phyloP scores from a whole-genome alignment of 2,113 vertebrate genomes.

The Sarotherodon lohbergeri region DNA sequence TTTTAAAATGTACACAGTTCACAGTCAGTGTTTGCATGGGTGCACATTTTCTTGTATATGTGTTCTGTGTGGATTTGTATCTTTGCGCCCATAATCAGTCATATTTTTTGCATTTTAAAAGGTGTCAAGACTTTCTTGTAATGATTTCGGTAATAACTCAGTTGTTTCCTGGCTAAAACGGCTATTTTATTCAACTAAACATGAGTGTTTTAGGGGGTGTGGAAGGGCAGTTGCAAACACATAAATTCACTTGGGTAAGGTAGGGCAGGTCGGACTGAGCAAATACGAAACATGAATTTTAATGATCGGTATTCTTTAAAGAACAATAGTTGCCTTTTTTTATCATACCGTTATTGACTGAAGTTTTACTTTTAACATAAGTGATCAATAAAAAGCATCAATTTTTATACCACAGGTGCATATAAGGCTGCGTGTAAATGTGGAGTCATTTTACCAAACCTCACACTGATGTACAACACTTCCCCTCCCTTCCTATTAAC shows the following conservation, averaged over 20 bases:
- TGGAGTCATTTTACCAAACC: not conserved
- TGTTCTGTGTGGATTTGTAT: not conserved
- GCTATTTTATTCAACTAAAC: not conserved
- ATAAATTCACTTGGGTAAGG: not conserved
- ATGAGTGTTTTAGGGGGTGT: not conserved
- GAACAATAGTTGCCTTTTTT: not conserved
- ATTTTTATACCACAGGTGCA: not conserved
- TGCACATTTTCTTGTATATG: not conserved
- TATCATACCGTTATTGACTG: not conserved
- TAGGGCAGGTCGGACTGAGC: not conserved
- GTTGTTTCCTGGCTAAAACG: not conserved
- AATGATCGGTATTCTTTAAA: not conserved
- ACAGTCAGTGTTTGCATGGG: not conserved
- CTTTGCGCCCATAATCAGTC: not conserved
- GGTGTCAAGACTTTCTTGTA: not conserved
- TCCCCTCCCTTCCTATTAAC: not conserved
- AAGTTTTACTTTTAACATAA: not conserved
- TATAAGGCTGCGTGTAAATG: not conserved
- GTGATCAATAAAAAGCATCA: not conserved
- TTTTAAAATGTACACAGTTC: constrained; percentile 22
- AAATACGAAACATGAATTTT: not conserved
- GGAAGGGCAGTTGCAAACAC: not conserved
- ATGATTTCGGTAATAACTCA: not conserved
- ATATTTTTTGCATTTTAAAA: not conserved
- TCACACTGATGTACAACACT: not conserved